Evolutionary conservation across 2,888 invertebrate species (phyloP), one percentile per base, ranked within the genome.

Genomic region (Esperia sulphurella): DNA sequence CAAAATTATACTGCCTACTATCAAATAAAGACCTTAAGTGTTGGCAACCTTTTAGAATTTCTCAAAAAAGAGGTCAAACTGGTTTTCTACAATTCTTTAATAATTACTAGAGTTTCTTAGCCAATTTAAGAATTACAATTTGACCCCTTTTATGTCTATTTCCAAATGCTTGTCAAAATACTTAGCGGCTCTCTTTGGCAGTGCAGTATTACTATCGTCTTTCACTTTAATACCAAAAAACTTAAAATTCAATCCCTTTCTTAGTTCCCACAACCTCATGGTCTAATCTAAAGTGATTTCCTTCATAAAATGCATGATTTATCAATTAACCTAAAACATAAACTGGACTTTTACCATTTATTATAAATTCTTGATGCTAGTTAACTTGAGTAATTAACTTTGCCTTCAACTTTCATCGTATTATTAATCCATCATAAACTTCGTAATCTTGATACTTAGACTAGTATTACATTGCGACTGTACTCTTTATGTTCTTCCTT

Each of bases 331-430:
- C 41, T 41, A 41, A 46, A 46, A 46, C 41, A 29, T 13, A 29
- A 35, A 41, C n/a, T 28, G 4, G 37, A 37, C 10, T 21, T 21
- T 21, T n/a, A 40, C 40, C 39, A 46, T 46, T 41, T 46, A 46
- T 46, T 3, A 21, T 21, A 21, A 14, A 46, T 35, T 33, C 9
- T 28, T 28, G 13, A 30, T 41, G 39, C 39, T 29, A 39, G 43
- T 47, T 3, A 37, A 33, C 14, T 9, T 9, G 30, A 48, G 49
- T 49, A 49, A 48, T 48, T 48, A 48, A 21, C 39, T 30, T 9
- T 28, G 43, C 43, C 42, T 31, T 43, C 42, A 40, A 50, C 54
- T 56, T 56, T 55, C 55, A 55, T 54, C 55, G 31, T 44, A 14
- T 51, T 53, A 50, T 45, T 50, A 48, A 48, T 49, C 50, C 48